Percentiles rank a stretch among this genome's conserved stretches.
Conservation (phyloP, 2,113 vertebrate species). For the Notechis scutatus region DNA sequence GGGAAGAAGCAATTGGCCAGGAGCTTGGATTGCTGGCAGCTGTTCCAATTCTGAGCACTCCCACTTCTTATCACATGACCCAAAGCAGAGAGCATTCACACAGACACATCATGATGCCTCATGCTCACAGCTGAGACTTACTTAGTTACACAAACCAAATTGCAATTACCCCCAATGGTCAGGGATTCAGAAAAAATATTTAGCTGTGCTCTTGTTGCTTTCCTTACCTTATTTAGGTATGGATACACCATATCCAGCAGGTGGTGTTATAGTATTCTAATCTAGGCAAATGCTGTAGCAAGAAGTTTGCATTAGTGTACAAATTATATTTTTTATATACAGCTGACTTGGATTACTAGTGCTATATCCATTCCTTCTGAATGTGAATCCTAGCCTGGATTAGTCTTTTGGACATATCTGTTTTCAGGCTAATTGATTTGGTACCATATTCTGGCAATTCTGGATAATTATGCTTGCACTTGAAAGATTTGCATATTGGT, state of each 20-base stretch:
- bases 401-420: neutral
- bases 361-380: neutral
- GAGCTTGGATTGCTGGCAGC: neutral
- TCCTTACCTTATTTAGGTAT: neutral
- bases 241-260: neutral
- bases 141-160: neutral
- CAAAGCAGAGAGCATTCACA: neutral
- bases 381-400: neutral
- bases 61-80: neutral
- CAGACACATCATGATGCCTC: neutral
- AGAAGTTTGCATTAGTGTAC: neutral
- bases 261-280: constrained; percentile 11
- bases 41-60: neutral
- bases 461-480: neutral
- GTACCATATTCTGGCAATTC: neutral
- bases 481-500: neutral
- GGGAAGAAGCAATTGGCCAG: neutral
- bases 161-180: neutral
- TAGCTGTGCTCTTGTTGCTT: neutral
- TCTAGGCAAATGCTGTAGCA: neutral
- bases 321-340: neutral
- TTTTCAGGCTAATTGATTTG: neutral
- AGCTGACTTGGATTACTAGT: neutral
- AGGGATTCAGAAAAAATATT: neutral
- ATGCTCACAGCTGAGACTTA: neutral